Percentiles rank a stretch among this genome's conserved stretches.
Evolutionary conservation across 2,888 invertebrate species (phyloP).

Genomic region (Dynastes hyllus): DNA sequence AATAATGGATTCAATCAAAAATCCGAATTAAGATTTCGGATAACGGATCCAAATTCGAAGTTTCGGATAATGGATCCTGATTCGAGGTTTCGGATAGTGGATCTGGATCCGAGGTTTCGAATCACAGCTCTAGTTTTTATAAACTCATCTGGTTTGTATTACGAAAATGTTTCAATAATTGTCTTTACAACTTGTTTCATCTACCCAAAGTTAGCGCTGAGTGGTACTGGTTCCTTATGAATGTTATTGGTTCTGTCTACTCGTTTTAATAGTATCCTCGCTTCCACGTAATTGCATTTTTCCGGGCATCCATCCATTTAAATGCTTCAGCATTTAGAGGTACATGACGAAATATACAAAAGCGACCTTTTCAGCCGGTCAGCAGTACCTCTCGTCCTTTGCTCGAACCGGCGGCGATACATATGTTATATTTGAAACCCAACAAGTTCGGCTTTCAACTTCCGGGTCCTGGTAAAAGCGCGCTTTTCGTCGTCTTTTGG

Average conservation of each 20-base stretch:
- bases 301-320: background rate
- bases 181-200: too few species aligned
- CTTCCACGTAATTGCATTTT: conserved; percentile 6
- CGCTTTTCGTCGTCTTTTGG: conserved; percentile 25
- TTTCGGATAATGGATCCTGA: too few species aligned
- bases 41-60: too few species aligned
- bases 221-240: background rate
- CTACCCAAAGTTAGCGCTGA: background rate
- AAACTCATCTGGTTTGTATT: too few species aligned
- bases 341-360: background rate
- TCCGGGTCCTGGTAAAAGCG: conserved; percentile 29
- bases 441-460: conserved; percentile 27
- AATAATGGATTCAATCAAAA: too few species aligned
- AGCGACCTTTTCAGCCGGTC: background rate
- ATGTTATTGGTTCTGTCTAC: background rate
- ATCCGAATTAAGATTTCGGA: too few species aligned
- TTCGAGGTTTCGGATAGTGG: too few species aligned
- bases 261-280: background rate
- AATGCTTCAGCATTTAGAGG: too few species aligned
- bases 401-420: conserved; percentile 7
- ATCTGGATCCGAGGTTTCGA: too few species aligned
- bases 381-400: background rate
- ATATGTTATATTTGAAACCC: background rate
- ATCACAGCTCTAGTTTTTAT: too few species aligned
- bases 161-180: too few species aligned